phyloP scores from a whole-genome alignment of 2,888 invertebrate species.

The Liodrosophila aerea region DNA sequence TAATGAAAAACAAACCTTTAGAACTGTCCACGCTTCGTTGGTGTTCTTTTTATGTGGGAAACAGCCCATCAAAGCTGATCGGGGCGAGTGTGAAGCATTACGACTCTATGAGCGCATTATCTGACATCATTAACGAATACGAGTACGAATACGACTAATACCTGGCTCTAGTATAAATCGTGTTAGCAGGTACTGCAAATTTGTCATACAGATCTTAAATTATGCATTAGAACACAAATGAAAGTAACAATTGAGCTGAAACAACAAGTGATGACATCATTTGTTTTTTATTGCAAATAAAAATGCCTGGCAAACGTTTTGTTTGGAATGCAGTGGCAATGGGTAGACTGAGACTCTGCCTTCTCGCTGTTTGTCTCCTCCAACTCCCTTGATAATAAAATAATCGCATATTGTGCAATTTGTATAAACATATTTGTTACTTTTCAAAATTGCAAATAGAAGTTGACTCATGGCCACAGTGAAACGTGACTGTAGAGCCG shows the following conservation, averaged over 20 bases:
- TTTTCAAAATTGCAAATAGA: slow-evolving; percentile 31
- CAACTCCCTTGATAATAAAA: slow-evolving; percentile 35
- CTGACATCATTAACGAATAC: slow-evolving; percentile 46
- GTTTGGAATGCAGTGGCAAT: slow-evolving; percentile 54
- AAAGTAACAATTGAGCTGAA: slow-evolving; percentile 65
- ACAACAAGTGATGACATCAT: slow-evolving; percentile 60
- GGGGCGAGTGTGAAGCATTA: slow-evolving; percentile 23
- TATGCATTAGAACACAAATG: slow-evolving; percentile 62
- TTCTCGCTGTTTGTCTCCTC: slow-evolving; percentile 23
- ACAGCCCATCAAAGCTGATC: slow-evolving; percentile 22
- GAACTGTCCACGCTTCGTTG: slow-evolving; percentile 61
- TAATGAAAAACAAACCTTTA: slow-evolving; percentile 42
- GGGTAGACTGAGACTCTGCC: slow-evolving; percentile 22
- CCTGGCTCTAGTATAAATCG: not conserved
- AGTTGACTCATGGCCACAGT: slow-evolving; percentile 45
- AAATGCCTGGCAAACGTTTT: slow-evolving; percentile 21
- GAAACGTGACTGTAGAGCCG: slow-evolving; percentile 38
- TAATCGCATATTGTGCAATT: slow-evolving; percentile 56
- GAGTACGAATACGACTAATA: not conserved
- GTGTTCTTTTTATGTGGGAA: slow-evolving; percentile 44
- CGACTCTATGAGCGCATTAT: slow-evolving; percentile 16
- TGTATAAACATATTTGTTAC: slow-evolving; percentile 36
- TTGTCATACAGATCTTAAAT: slow-evolving; percentile 49
- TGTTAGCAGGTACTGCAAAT: slow-evolving; percentile 34
- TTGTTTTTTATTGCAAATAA: slow-evolving; percentile 45